Conservation (phyloP, 2,113 vertebrate species). For the Dasyprocta punctata region DNA sequence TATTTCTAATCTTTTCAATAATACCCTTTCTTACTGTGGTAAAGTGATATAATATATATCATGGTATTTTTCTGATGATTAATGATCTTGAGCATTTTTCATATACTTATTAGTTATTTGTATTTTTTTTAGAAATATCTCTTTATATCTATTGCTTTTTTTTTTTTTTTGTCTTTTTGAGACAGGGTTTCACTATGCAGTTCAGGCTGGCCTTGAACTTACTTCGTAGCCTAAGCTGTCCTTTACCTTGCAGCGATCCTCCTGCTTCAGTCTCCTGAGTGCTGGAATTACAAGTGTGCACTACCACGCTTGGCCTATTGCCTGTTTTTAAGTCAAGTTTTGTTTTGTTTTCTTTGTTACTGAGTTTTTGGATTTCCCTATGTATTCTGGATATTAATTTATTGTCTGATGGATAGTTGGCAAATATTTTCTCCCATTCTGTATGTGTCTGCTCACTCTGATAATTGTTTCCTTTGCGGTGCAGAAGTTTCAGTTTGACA, state of each 20-base stretch:
- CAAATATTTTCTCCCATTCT: background rate
- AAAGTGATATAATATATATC: background rate
- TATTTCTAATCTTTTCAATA: background rate
- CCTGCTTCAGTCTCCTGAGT: no score
- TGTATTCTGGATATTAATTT: background rate
- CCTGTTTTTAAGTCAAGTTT: background rate
- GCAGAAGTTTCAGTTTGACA: background rate
- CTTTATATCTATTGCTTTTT: no score
- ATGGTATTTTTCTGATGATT: background rate
- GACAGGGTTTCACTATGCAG: no score
- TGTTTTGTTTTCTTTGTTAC: no score
- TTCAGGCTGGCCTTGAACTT: no score
- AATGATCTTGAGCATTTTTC: background rate
- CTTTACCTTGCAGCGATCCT: no score
- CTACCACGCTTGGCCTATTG: background rate
- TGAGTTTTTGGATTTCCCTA: background rate
- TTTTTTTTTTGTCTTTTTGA: background rate
- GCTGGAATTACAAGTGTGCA: no score
- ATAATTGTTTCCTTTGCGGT: background rate
- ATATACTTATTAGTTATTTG: background rate
- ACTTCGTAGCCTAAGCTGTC: no score
- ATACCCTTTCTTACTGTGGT: background rate
- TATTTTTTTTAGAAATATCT: background rate
- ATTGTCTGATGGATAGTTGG: background rate
- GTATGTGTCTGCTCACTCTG: background rate